These are phyloP conservation scores for Peromyscus nudipes DNA, from an alignment of 2,797 vertebrate genomes.

Conservation along the genomic window DNA sequence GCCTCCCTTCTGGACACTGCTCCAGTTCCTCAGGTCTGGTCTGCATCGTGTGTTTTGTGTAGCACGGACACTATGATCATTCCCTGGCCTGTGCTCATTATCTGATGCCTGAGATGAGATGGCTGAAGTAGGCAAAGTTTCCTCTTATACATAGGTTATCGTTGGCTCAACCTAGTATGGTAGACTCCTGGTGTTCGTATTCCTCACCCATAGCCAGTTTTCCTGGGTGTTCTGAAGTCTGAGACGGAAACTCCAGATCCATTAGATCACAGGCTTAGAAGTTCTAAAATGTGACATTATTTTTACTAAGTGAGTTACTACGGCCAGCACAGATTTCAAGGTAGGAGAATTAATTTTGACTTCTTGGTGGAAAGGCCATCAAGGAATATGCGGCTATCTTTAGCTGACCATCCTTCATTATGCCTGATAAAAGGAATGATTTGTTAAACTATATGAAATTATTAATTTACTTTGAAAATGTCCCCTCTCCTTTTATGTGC, in stretches of 20 bases:
- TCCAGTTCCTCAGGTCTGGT: neutral
- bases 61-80: neutral
- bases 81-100: neutral
- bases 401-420: constrained; percentile 2
- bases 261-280: neutral
- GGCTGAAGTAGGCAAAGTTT: neutral
- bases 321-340: neutral
- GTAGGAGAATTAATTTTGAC: neutral
- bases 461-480: constrained; percentile 21
- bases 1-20: neutral
- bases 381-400: neutral
- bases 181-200: neutral
- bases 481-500: neutral
- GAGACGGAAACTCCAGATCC: neutral
- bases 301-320: neutral
- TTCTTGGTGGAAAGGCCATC: neutral
- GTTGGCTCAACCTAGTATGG: neutral
- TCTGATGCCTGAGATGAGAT: neutral
- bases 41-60: neutral
- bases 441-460: constrained; percentile 53
- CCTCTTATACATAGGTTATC: neutral
- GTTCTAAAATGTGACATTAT: neutral
- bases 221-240: neutral
- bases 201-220: neutral
- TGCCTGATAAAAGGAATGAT: constrained; percentile 48